A percentile compares a stretch with the other conserved stretches of the same genome.
These are phyloP conservation scores for Bhutanitis thaidina DNA, from an alignment of 2,888 invertebrate species.

Conservation along the genomic window DNA sequence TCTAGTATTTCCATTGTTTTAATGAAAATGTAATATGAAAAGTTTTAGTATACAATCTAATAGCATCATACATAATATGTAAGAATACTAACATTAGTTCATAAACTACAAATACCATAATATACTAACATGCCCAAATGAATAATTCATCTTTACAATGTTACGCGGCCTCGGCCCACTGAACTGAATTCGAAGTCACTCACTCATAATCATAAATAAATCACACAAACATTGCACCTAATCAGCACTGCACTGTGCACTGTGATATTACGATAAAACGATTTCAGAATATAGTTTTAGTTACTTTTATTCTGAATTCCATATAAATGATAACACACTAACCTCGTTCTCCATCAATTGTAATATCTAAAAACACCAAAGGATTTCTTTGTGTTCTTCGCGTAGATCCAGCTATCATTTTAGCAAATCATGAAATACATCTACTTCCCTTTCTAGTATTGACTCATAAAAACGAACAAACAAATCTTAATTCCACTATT, in stretches of 20 bases:
- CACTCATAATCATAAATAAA: constrained; percentile 29
- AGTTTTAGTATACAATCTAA: too few relatives aligned
- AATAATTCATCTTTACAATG: constrained; percentile 28
- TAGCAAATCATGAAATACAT: constrained; percentile 19
- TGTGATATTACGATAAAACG: constrained; percentile 1
- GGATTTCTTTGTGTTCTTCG: constrained; percentile 73
- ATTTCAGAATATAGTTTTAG: not conserved
- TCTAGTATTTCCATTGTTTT: too few relatives aligned
- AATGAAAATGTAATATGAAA: too few relatives aligned
- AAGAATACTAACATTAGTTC: too few relatives aligned
- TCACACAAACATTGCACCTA: constrained; percentile 17
- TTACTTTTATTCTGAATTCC: not conserved
- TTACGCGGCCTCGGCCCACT: constrained; percentile 36
- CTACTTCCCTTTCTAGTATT: constrained; percentile 11
- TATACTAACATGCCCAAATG: constrained; percentile 11
- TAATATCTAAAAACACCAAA: constrained; percentile 85
- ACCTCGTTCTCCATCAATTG: constrained; percentile 85
- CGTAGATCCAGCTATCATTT: constrained; percentile 31
- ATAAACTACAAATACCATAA: too few relatives aligned
- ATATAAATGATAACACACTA: constrained; percentile 27
- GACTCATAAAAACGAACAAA: constrained; percentile 12
- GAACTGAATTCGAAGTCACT: constrained; percentile 26
- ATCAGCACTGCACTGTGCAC: constrained; percentile 13
- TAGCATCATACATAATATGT: too few relatives aligned
- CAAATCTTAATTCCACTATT: constrained; percentile 3